Evolutionary conservation across 2,797 vertebrate genomes (phyloP).

Genomic region (Anguilla pacifica): DNA sequence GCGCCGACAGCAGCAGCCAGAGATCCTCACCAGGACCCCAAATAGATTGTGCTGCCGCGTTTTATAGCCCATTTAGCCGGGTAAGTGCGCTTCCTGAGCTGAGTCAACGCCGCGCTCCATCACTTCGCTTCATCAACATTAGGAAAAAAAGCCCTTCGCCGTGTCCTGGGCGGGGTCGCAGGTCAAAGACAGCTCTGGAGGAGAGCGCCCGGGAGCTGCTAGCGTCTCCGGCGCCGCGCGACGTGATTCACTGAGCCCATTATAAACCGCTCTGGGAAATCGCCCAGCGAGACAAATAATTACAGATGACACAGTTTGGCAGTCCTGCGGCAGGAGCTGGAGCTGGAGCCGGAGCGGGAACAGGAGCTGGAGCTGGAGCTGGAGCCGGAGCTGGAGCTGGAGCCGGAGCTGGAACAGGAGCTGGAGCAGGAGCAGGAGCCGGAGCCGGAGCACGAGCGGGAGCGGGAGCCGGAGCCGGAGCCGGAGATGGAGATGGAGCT

Average conservation of each 20-base stretch:
- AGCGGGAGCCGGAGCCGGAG: no score
- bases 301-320: conserved; percentile 8
- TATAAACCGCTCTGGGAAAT: conserved; percentile 5
- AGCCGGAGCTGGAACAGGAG: no score
- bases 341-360: background rate
- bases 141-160: background rate
- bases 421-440: no score
- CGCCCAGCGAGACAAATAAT: conserved; percentile 14
- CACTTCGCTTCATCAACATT: background rate
- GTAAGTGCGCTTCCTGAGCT: background rate
- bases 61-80: background rate
- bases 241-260: conserved; percentile 13
- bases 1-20: background rate
- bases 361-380: background rate
- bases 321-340: background rate
- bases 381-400: no score
- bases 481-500: no score
- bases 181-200: background rate
- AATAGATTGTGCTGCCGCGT: background rate
- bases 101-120: background rate
- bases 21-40: background rate
- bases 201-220: background rate
- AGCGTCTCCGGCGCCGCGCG: background rate
- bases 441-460: no score
- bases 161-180: background rate